Base-by-base conservation (phyloP, 2,113 vertebrate species). In the Poicephalus meyeri region DNA sequence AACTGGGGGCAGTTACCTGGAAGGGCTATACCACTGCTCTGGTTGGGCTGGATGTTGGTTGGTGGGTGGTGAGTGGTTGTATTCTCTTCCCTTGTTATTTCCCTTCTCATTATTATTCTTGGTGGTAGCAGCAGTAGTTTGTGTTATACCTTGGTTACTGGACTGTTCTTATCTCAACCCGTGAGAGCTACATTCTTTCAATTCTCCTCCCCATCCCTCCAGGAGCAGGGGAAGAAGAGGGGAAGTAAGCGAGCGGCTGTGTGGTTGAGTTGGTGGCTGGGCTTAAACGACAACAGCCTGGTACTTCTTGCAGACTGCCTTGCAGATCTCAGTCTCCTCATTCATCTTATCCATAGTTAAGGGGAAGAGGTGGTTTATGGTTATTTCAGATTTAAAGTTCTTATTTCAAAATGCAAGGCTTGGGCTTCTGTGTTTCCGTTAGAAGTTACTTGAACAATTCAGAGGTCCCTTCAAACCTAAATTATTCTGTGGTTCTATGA, bases 361-460 rank as follows among this genome's bases (percentile, higher is more conserved):
- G 41, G 33, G n/a, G 44, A 84, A 96, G 61, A 88, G 28, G 61
- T 86, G 33, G 37, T 88, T 86, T 88, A 29, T 86, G 65, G 25
- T 94, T 92, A 80, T 74, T 71, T 95, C 8, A 15, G 46, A 83
- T 86, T 81, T 94, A 69, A 97, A 11, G 35, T 68, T 90, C 65
- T 68, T 86, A 47, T 91, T 93, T 86, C 6, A 3, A 96, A 94
- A 88, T 91, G 69, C 55, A 88, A 81, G 33, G 25, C 58, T 76
- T 49, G 31, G 13, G 17, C 77, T 91, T 91, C 86, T 60, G 3
- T 55, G 63, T 94, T 96, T 95, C 71, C 78, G 6, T 83, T 80
- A 90, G 86, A 94, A 90, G 76, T 80, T 96, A 86, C 88, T 78
- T 88, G 76, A 97, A 72, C 82, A 81, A 77, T 95, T 91, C 88